Evolutionary conservation across 2,797 vertebrate species (phyloP).

Genomic region (Xenopus petersii): DNA sequence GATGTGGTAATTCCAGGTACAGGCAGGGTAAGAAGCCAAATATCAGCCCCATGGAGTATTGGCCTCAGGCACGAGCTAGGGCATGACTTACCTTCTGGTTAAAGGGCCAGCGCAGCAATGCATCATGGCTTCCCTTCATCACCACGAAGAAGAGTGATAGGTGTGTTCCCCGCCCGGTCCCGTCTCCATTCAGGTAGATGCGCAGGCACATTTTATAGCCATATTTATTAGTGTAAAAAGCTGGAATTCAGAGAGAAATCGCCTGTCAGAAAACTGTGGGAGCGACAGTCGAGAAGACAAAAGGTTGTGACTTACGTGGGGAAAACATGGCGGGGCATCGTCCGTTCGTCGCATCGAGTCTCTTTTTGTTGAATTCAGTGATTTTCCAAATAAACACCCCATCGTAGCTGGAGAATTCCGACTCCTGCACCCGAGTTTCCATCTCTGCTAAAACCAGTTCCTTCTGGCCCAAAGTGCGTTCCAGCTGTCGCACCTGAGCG

Average conservation of each 20-base stretch:
- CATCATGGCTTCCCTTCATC: slow-evolving; percentile 88
- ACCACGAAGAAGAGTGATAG: slow-evolving; percentile 95
- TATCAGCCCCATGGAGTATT: no score
- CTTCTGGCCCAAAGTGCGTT: slow-evolving; percentile 79
- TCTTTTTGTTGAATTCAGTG: slow-evolving; percentile 80
- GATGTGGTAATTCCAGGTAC: no score
- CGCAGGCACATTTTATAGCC: slow-evolving; percentile 98
- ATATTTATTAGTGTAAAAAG: slow-evolving; percentile 95
- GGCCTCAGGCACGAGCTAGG: no score
- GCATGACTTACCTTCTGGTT: slow-evolving; percentile 85
- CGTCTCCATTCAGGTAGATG: slow-evolving; percentile 91
- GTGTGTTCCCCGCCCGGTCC: slow-evolving; percentile 86
- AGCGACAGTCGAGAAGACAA: background rate
- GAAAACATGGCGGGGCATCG: slow-evolving; percentile 92
- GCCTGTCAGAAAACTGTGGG: background rate
- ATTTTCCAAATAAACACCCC: slow-evolving; percentile 96
- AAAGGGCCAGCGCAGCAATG: slow-evolving; percentile 93
- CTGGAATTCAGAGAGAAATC: slow-evolving; percentile 57
- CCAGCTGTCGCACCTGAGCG: slow-evolving; percentile 84
- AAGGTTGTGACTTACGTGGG: slow-evolving; percentile 72
- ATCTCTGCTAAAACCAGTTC: slow-evolving; percentile 86
- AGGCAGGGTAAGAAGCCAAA: no score
- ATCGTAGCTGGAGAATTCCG: slow-evolving; percentile 85
- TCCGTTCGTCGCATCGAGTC: slow-evolving; percentile 86
- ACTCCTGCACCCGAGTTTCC: slow-evolving; percentile 77